These are phyloP conservation scores for Acanthosoma haemorrhoidale DNA, from an alignment of 2,888 invertebrate genomes.

Conservation along the genomic window DNA sequence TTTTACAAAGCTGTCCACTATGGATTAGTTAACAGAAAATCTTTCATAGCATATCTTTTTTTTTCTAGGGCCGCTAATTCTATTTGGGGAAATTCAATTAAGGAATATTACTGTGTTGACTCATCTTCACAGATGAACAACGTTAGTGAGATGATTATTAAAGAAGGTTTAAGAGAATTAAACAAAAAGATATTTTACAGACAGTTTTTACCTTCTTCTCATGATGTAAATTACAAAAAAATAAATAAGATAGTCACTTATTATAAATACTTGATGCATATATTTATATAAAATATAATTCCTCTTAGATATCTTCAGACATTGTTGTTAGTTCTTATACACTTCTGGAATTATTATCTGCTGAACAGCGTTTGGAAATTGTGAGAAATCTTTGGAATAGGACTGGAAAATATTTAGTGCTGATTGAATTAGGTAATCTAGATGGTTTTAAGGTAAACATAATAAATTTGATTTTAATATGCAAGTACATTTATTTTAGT, in stretches of 20 bases:
- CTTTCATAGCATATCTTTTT: too few species aligned
- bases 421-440: constrained; percentile 78
- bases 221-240: constrained; percentile 40
- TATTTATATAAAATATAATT: neutral
- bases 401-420: constrained; percentile 71
- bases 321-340: constrained; percentile 75
- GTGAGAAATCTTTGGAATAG: constrained; percentile 79
- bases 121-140: constrained; percentile 76
- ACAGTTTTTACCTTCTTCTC: constrained; percentile 70
- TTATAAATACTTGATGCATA: too few species aligned
- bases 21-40: too few species aligned
- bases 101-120: constrained; percentile 83
- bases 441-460: constrained; percentile 66
- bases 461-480: neutral
- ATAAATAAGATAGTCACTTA: neutral
- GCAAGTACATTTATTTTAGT: constrained; percentile 19
- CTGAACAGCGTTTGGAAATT: constrained; percentile 60
- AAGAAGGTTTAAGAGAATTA: neutral
- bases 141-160: constrained; percentile 53
- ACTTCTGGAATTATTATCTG: constrained; percentile 69
- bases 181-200: constrained; percentile 45
- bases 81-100: constrained; percentile 65
- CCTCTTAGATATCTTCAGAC: constrained; percentile 61
- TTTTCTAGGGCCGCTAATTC: constrained; percentile 61
- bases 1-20: too few species aligned